Conservation (phyloP, 2,888 invertebrate species). For the Caenorhabditis zanzibari region DNA sequence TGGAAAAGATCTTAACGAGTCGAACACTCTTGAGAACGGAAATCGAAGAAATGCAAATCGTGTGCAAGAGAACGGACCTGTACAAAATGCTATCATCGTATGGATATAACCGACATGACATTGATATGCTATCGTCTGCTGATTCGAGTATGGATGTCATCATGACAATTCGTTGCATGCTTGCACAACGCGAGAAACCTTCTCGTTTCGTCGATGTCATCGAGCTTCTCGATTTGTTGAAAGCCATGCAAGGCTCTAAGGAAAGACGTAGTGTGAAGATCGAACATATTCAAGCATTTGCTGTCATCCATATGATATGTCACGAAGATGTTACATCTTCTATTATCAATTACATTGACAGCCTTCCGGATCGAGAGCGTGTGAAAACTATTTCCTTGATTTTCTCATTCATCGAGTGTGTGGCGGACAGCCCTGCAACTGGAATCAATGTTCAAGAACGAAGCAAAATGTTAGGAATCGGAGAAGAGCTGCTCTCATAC, state of each 20-base stretch:
- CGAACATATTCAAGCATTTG: slow-evolving; percentile 47
- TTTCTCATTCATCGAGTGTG: slow-evolving; percentile 51
- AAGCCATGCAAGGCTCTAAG: slow-evolving; percentile 22
- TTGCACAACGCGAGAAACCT: slow-evolving; percentile 49
- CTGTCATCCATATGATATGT: slow-evolving; percentile 59
- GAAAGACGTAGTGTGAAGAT: slow-evolving; percentile 13
- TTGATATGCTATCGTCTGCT: slow-evolving; percentile 34
- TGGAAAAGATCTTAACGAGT: slow-evolving; percentile 60
- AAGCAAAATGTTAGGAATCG: slow-evolving; percentile 41
- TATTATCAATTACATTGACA: slow-evolving; percentile 58
- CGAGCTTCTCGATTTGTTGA: slow-evolving; percentile 52
- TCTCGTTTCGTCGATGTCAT: slow-evolving; percentile 58
- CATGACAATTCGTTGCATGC: slow-evolving; percentile 52
- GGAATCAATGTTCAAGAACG: slow-evolving; percentile 23
- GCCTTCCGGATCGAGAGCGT: slow-evolving; percentile 46
- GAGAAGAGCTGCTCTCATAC: slow-evolving; percentile 55
- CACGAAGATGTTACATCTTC: slow-evolving; percentile 45
- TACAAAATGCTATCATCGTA: slow-evolving; percentile 67
- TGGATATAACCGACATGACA: slow-evolving; percentile 41
- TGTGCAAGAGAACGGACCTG: slow-evolving; percentile 72
- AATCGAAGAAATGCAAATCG: slow-evolving; percentile 66
- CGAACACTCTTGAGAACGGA: slow-evolving; percentile 34
- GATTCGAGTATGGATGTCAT: slow-evolving; percentile 41
- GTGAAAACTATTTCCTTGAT: slow-evolving; percentile 38
- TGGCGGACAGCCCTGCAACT: slow-evolving; percentile 53